Conservation (phyloP, 1,140 invertebrate genomes). For the Drosophila biarmipes region DNA sequence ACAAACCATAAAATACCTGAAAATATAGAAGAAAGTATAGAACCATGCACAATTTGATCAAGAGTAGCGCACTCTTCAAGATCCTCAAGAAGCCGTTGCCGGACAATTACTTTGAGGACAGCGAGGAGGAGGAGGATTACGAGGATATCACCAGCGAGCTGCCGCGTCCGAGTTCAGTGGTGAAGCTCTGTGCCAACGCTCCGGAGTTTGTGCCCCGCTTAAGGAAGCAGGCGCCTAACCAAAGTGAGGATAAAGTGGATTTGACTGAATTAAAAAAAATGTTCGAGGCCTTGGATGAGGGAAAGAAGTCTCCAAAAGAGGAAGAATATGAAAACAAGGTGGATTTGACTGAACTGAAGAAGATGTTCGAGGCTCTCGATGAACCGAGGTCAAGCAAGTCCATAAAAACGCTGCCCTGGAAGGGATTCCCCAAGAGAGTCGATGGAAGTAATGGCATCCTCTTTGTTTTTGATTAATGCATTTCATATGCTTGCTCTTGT, state of each 20-base stretch:
- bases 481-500: neutral
- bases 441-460: neutral
- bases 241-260: neutral
- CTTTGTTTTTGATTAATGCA: no score
- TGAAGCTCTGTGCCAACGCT: slow-evolving; percentile 26
- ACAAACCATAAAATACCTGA: neutral
- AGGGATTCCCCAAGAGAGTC: slow-evolving; percentile 46
- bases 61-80: slow-evolving; percentile 25
- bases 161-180: no score
- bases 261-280: slow-evolving; percentile 9
- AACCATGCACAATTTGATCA: slow-evolving; percentile 53
- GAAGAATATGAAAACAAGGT: neutral
- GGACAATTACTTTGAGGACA: neutral
- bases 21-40: neutral
- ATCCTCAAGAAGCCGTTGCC: slow-evolving; percentile 21
- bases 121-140: no score
- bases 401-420: slow-evolving; percentile 48
- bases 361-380: neutral
- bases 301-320: neutral
- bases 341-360: slow-evolving; percentile 2
- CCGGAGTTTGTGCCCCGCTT: slow-evolving; percentile 33
- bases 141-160: neutral
- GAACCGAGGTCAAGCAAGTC: slow-evolving; percentile 1
- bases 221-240: neutral
- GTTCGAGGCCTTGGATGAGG: neutral